Percentiles rank a stretch among this genome's conserved stretches.
Evolutionary conservation across 2,888 invertebrate genomes (phyloP).

Genomic region (Phaedon cochleariae): DNA sequence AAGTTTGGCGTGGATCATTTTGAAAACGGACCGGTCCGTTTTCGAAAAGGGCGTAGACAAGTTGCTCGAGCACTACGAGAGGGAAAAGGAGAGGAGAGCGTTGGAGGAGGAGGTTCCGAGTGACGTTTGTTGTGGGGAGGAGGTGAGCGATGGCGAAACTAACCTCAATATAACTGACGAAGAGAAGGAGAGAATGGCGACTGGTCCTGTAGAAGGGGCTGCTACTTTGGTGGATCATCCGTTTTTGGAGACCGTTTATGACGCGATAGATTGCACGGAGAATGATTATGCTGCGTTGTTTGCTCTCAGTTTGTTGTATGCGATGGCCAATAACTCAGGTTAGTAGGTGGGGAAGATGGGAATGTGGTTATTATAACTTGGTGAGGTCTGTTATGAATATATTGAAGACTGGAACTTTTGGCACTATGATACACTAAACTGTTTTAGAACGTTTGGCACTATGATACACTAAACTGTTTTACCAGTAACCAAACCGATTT

Average conservation of each 20-base stretch:
- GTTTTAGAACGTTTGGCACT: too few species aligned
- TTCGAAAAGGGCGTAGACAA: conserved; percentile 59
- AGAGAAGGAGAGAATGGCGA: conserved; percentile 75
- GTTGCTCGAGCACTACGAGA: conserved; percentile 56
- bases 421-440: too few species aligned
- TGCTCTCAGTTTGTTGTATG: conserved; percentile 89
- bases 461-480: too few species aligned
- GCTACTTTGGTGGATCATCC: conserved; percentile 69
- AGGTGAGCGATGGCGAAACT: conserved; percentile 64
- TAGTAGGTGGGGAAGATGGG: conserved; percentile 44
- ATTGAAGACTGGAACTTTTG: neutral
- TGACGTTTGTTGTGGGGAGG: conserved; percentile 50
- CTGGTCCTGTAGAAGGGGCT: conserved; percentile 55
- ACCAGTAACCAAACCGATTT: too few species aligned
- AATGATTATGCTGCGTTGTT: conserved; percentile 96
- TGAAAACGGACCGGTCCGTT: conserved; percentile 76
- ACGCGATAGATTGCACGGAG: conserved; percentile 86
- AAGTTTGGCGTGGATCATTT: conserved; percentile 87
- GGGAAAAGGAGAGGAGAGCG: conserved; percentile 45
- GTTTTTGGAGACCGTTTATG: conserved; percentile 88
- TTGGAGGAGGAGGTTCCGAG: conserved; percentile 42
- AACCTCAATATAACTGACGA: conserved; percentile 95
- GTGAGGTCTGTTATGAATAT: neutral
- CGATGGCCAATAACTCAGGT: conserved; percentile 95
- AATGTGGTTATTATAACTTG: too few species aligned